Base-by-base conservation (phyloP, 2,888 invertebrate genomes). In the Flexamia atlantica region DNA sequence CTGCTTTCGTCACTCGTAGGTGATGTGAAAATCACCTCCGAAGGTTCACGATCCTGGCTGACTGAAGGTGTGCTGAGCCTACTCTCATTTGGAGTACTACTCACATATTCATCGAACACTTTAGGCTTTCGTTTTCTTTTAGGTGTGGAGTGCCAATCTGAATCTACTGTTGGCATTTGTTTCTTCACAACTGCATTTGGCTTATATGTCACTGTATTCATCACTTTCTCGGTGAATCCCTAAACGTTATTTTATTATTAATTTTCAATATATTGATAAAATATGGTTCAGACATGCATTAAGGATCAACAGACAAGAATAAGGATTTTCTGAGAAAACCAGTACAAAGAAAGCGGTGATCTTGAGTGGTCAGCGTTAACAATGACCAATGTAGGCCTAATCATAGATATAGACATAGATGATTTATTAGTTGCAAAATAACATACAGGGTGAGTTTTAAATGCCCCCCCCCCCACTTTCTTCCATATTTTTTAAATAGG, bases 201-300 rank as follows among this genome's bases (percentile, higher is more conserved):
- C 30, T 64, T 46, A 20, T 76, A 76, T 5, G 9, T 12, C 7
- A 76, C 74, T 28, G 74, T 76, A 40, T 42, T 46, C 74, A 46
- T 42, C n/a, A 76, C 74, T 42, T 76, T 76, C 28, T 76, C 74
- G 42, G 74, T 76, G 46, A 76, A 76, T 46, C 74, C 74, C 74
- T 76, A 64, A 64, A 64, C 23, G 53, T 53, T n/a, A 53, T 53
- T 1, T 4, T 4, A 23, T 53, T 53, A 53, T 53, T 53, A 53
- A 53, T 53, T 53, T 53, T 53, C 53, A 20, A 53, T 17, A 3
- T 7, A 36, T n/a, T 36, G 36, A 36, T 4, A 36, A 36, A 36
- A 36, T 9, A 36, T 36, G 4, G 36, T 36, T 36, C 9, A 36
- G 9, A 36, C 36, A 36, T 36, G 36, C 36, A 36, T 4, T n/a